A percentile compares a stretch with the other conserved stretches of the same genome.
phyloP scores from a whole-genome alignment of 2,797 vertebrate species.

The Thaleichthys pacificus region DNA sequence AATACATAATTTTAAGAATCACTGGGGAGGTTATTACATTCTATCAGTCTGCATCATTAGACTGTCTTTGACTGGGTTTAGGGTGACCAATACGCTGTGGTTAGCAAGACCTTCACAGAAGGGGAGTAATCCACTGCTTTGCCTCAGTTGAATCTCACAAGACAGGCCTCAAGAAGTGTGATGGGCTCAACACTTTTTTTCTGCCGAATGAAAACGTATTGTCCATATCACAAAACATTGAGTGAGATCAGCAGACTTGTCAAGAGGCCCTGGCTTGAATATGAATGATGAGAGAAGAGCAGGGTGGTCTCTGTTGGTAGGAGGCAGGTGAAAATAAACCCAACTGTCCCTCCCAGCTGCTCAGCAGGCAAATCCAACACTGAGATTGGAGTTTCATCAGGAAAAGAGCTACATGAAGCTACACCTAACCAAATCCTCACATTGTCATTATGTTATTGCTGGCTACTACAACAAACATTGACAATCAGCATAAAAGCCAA shows the following conservation, averaged over 20 bases:
- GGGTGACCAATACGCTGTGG: constrained; percentile 49
- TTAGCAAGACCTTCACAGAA: constrained; percentile 60
- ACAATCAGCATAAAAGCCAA: constrained; percentile 26
- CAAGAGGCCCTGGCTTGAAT: constrained; percentile 85
- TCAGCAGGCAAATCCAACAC: constrained; percentile 62
- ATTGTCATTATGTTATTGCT: not conserved
- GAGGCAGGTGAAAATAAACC: constrained; percentile 77
- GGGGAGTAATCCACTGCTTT: constrained; percentile 68
- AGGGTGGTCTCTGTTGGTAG: constrained; percentile 78
- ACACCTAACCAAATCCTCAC: constrained; percentile 4
- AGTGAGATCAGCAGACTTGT: constrained; percentile 87
- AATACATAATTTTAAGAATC: constrained; percentile 26
- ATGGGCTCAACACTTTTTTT: constrained; percentile 77
- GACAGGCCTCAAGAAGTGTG: constrained; percentile 73
- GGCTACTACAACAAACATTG: constrained; percentile 12
- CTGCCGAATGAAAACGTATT: constrained; percentile 77
- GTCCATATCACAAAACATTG: constrained; percentile 84
- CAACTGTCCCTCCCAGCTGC: constrained; percentile 75
- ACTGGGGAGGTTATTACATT: constrained; percentile 38
- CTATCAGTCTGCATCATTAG: constrained; percentile 53
- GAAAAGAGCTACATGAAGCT: constrained; percentile 24
- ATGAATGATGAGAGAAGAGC: constrained; percentile 85
- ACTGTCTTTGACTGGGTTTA: constrained; percentile 54
- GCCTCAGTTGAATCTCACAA: constrained; percentile 70
- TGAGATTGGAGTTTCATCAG: constrained; percentile 36